Conservation (phyloP, 2,113 vertebrate species). For the Micronycteris hirsuta region DNA sequence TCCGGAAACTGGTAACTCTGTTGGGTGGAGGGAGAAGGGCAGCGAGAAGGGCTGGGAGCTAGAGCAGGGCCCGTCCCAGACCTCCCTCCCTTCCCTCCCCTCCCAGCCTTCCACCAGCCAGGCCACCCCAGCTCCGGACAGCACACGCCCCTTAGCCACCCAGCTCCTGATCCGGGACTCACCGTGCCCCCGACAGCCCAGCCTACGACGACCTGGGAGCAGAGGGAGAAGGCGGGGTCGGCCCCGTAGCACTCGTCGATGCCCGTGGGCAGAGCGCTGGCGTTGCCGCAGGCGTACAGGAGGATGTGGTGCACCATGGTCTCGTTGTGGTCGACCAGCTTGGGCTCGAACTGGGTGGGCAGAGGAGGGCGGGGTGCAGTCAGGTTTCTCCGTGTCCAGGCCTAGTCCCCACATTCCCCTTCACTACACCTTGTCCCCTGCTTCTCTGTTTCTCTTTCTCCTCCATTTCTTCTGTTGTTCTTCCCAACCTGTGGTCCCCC, state of each 20-base stretch:
- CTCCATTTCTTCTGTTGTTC: not conserved
- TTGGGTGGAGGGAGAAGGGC: not conserved
- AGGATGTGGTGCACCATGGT: slow-evolving; percentile 86
- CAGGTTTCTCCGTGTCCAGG: not conserved
- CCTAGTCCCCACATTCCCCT: no score
- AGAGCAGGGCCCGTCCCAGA: slow-evolving; percentile 8
- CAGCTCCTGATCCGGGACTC: slow-evolving; percentile 54
- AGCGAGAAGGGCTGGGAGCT: not conserved
- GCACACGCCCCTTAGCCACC: not conserved
- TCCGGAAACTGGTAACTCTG: slow-evolving; percentile 75
- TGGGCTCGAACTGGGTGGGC: slow-evolving; percentile 80
- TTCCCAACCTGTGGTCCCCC: not conserved
- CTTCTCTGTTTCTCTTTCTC: not conserved
- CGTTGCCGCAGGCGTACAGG: slow-evolving; percentile 81
- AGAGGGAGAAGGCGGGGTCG: slow-evolving; percentile 64
- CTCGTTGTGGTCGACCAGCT: slow-evolving; percentile 64
- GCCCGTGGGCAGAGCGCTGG: slow-evolving; percentile 53
- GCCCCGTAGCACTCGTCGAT: slow-evolving; percentile 77
- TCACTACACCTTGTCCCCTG: not conserved
- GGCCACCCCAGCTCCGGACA: no score
- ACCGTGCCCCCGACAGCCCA: slow-evolving; percentile 88
- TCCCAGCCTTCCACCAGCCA: not conserved
- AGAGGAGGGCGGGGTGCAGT: not conserved
- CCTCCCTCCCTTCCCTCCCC: no score
- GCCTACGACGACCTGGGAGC: slow-evolving; percentile 78